Conservation (phyloP, 2,113 vertebrate genomes). For the Oreochromis niloticus region DNA sequence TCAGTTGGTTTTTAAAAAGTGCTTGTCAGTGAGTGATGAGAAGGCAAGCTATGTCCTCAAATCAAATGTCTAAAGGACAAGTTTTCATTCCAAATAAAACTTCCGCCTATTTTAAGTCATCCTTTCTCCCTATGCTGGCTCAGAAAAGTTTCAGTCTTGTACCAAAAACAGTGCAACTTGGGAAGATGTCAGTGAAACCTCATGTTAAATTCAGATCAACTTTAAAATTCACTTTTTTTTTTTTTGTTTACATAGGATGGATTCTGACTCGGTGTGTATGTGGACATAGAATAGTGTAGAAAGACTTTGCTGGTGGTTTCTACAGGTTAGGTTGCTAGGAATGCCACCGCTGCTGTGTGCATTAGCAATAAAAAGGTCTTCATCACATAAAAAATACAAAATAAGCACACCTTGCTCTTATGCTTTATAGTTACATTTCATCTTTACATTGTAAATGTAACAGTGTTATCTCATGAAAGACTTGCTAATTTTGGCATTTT, state of each 20-base stretch:
- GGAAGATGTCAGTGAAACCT: background rate
- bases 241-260: background rate
- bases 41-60: background rate
- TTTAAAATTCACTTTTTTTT: background rate
- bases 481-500: background rate
- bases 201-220: background rate
- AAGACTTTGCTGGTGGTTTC: background rate
- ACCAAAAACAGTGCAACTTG: background rate
- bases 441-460: background rate
- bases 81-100: background rate
- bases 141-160: background rate
- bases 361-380: background rate
- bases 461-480: background rate
- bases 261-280: background rate
- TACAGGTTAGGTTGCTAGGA: background rate
- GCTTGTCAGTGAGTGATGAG: background rate
- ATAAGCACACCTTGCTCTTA: background rate
- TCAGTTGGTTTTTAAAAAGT: background rate
- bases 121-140: background rate
- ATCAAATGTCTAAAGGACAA: background rate
- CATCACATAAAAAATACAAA: background rate
- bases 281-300: background rate
- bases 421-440: background rate
- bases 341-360: background rate
- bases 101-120: background rate